phyloP scores from a whole-genome alignment of 2,888 invertebrate genomes.

The Lymantria monacha region DNA sequence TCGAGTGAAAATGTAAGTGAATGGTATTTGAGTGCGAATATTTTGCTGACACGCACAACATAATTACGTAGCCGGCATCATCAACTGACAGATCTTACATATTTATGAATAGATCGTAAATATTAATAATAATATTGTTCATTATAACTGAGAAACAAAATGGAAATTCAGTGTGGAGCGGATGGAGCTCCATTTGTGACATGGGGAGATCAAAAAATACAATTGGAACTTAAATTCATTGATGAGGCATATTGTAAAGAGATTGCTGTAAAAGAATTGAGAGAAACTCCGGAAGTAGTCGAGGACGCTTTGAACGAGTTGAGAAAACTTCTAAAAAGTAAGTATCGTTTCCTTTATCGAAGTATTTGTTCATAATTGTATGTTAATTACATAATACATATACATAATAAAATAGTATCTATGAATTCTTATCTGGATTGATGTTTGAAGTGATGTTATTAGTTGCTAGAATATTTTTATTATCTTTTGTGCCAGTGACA shows the following conservation, averaged over 20 bases:
- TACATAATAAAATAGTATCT: no score
- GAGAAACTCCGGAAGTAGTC: slow-evolving; percentile 86
- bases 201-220: slow-evolving; percentile 82
- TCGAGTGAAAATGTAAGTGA: slow-evolving; percentile 47
- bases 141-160: slow-evolving; percentile 25
- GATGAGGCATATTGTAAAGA: slow-evolving; percentile 80
- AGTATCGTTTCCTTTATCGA: slow-evolving; percentile 11
- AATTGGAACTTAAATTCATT: slow-evolving; percentile 84
- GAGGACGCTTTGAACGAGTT: slow-evolving; percentile 82
- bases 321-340: slow-evolving; percentile 82
- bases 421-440: no score
- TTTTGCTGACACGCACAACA: slow-evolving; percentile 30
- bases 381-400: no score
- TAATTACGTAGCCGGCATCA: slow-evolving; percentile 4
- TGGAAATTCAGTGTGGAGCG: slow-evolving; percentile 76
- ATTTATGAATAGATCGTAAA: background rate
- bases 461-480: no score
- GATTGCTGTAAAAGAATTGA: slow-evolving; percentile 85
- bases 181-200: slow-evolving; percentile 84
- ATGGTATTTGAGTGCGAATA: slow-evolving; percentile 37
- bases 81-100: background rate
- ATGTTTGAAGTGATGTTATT: no score
- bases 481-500: no score
- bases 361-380: background rate
- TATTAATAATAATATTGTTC: background rate